Conservation (phyloP, 2,113 vertebrate genomes). For the Gorsachius goisagi region DNA sequence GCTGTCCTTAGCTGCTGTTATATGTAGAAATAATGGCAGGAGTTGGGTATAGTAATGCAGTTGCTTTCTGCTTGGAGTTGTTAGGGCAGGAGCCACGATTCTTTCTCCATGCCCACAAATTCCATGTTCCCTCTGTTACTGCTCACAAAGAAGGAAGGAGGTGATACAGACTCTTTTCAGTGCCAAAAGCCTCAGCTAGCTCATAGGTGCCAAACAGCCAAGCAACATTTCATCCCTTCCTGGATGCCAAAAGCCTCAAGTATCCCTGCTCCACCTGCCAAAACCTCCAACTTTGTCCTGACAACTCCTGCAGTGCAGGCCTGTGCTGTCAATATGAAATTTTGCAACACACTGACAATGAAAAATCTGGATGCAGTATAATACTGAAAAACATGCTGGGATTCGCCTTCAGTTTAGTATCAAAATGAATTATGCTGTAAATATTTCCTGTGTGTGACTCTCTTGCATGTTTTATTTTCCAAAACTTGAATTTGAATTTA, state of each 20-base stretch:
- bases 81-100: not conserved
- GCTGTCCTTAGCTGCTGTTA: not conserved
- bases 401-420: not conserved
- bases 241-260: slow-evolving; percentile 64
- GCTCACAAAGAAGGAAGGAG: slow-evolving; percentile 47
- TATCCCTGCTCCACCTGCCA: slow-evolving; percentile 59
- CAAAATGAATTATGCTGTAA: slow-evolving; percentile 12
- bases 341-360: slow-evolving; percentile 50
- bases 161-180: slow-evolving; percentile 38
- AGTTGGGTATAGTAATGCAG: not conserved
- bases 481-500: slow-evolving; percentile 25
- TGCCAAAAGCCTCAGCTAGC: slow-evolving; percentile 61
- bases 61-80: not conserved
- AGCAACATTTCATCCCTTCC: slow-evolving; percentile 61
- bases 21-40: not conserved
- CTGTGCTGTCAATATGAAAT: slow-evolving; percentile 52
- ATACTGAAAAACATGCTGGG: slow-evolving; percentile 33
- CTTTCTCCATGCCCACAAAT: slow-evolving; percentile 27
- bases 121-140: slow-evolving; percentile 34
- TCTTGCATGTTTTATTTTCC: slow-evolving; percentile 17
- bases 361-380: slow-evolving; percentile 57
- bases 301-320: slow-evolving; percentile 56
- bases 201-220: slow-evolving; percentile 61
- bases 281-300: slow-evolving; percentile 58
- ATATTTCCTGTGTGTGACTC: slow-evolving; percentile 36